Percentiles rank a stretch among this genome's conserved stretches.
phyloP scores from a whole-genome alignment of 2,797 vertebrate species.

The Hydrocynus forskahlii region DNA sequence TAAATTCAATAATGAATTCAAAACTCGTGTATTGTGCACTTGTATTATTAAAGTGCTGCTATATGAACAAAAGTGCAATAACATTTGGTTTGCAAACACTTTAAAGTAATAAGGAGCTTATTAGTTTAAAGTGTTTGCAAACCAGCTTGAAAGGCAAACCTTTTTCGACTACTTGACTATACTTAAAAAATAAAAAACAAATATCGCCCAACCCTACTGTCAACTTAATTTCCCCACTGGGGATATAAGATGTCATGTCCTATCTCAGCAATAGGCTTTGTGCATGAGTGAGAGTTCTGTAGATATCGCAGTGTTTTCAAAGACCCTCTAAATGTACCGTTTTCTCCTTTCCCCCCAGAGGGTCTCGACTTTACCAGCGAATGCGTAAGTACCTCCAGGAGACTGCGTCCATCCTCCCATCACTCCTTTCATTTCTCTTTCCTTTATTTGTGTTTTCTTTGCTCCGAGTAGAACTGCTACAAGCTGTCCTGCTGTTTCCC shows the following conservation, averaged over 20 bases:
- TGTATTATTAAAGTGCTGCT: too few species aligned
- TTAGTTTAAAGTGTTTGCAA: too few species aligned
- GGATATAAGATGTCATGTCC: background rate
- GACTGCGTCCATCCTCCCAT: slow-evolving; percentile 1
- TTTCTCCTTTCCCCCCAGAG: slow-evolving; percentile 63
- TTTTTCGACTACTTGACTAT: too few species aligned
- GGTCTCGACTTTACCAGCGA: slow-evolving; percentile 72
- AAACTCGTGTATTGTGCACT: too few species aligned
- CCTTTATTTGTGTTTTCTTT: slow-evolving; percentile 49
- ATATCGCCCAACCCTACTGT: background rate
- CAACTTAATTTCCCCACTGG: background rate
- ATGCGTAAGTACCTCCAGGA: slow-evolving; percentile 71
- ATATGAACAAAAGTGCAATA: too few species aligned
- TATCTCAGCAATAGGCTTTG: background rate
- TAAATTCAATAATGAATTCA: too few species aligned
- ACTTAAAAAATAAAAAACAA: too few species aligned
- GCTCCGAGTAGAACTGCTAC: background rate
- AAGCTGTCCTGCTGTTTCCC: slow-evolving; percentile 69
- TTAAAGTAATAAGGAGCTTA: too few species aligned
- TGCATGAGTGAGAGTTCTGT: slow-evolving; percentile 8
- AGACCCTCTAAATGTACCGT: slow-evolving; percentile 6
- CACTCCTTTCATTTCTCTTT: slow-evolving; percentile 54
- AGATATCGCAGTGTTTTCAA: background rate
- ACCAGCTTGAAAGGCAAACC: too few species aligned
- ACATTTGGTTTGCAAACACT: too few species aligned